Evolutionary conservation across 2,113 vertebrate genomes (phyloP).

Genomic region (Cyphomyrus plagiostoma): DNA sequence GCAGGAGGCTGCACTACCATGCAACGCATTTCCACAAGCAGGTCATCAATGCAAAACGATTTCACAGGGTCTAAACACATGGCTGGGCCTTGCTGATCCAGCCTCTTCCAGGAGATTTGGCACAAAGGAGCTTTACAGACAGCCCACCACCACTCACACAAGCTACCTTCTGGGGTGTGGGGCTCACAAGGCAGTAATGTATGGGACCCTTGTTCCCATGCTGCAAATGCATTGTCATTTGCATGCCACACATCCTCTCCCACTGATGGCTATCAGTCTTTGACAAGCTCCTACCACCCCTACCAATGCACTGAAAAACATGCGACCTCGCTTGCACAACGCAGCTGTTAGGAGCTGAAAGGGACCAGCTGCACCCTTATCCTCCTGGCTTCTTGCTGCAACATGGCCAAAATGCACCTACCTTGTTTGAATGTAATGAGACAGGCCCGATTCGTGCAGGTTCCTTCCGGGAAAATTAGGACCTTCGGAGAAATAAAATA

Average conservation of each 20-base stretch:
- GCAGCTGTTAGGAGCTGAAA: not conserved
- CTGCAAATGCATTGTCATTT: not conserved
- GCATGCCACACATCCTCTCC: not conserved
- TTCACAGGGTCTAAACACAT: not conserved
- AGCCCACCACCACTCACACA: not conserved
- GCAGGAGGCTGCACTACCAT: not conserved
- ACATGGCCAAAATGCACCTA: conserved; percentile 40
- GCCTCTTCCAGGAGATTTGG: not conserved
- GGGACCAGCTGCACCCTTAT: not conserved
- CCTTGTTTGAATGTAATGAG: conserved; percentile 98
- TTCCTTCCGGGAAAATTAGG: conserved; percentile 94
- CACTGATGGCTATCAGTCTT: not conserved
- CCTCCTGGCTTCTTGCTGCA: not conserved
- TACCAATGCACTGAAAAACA: not conserved
- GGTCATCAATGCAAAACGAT: not conserved
- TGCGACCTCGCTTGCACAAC: not conserved
- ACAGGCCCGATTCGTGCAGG: conserved; percentile 95
- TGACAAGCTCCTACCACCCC: not conserved
- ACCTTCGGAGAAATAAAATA: conserved; percentile 65
- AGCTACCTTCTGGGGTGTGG: not conserved
- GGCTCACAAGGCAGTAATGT: not conserved
- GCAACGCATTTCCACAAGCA: not conserved
- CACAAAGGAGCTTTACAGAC: not conserved
- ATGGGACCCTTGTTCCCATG: not conserved
- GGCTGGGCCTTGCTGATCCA: not conserved